phyloP scores from a whole-genome alignment of 2,797 vertebrate species.

The Hypotaenidia okinawae region DNA sequence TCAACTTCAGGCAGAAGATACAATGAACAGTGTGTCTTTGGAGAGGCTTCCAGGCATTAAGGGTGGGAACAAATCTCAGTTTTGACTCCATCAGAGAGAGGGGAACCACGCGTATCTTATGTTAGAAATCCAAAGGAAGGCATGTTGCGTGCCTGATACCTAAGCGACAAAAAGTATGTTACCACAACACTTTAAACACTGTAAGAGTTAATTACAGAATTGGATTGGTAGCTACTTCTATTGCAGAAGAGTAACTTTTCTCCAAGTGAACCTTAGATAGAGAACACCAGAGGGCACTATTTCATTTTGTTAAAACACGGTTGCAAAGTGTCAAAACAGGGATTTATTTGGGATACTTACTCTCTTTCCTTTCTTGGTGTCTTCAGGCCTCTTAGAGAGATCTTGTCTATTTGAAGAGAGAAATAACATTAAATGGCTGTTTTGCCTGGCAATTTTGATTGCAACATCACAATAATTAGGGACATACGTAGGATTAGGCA shows the following conservation, averaged over 20 bases:
- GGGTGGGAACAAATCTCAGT: not conserved
- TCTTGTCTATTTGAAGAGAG: not conserved
- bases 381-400: not conserved
- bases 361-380: not conserved
- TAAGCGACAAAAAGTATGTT: not conserved
- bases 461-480: not conserved
- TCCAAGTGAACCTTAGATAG: accelerated
- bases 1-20: not conserved
- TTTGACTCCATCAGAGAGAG: not conserved
- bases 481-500: not conserved
- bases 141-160: not conserved
- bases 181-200: not conserved
- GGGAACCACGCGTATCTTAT: not conserved
- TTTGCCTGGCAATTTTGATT: not conserved
- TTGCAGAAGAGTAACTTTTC: not conserved
- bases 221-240: not conserved
- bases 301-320: not conserved
- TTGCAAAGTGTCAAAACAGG: not conserved
- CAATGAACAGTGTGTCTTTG: not conserved
- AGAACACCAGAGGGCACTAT: slow-evolving; percentile 43
- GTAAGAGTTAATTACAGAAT: not conserved
- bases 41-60: not conserved
- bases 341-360: not conserved
- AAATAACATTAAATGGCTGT: not conserved
- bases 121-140: not conserved